Evolutionary conservation across 2,797 vertebrate species (phyloP).

Genomic region (Muscicapa comitata): DNA sequence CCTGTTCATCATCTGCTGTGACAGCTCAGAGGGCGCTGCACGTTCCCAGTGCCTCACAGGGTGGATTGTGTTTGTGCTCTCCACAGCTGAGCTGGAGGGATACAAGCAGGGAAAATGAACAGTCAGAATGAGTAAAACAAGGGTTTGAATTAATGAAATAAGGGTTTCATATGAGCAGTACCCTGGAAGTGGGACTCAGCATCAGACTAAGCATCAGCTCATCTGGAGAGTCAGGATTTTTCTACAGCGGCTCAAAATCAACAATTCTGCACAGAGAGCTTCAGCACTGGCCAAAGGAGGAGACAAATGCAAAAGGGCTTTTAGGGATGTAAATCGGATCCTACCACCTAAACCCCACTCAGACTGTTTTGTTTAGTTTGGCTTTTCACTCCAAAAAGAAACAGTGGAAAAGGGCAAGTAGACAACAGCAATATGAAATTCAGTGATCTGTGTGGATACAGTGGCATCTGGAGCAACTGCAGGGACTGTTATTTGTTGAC

Average conservation of each 20-base stretch:
- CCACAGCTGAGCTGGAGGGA: not conserved
- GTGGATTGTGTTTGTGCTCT: not conserved
- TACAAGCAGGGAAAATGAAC: not conserved
- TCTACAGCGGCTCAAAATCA: not conserved
- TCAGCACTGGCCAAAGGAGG: not conserved
- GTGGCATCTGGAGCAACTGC: not conserved
- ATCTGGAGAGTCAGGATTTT: not conserved
- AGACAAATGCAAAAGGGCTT: not conserved
- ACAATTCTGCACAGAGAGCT: not conserved
- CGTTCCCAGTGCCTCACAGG: not conserved
- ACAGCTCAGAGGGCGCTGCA: not conserved
- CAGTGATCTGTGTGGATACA: not conserved
- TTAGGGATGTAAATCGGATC: fast-evolving
- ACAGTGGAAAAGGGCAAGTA: not conserved
- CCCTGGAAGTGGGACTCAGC: not conserved
- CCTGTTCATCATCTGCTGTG: not conserved
- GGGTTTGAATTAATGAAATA: not conserved
- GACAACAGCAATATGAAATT: not conserved
- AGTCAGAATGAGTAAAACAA: not conserved
- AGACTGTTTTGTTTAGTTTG: not conserved
- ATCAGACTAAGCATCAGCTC: fast-evolving
- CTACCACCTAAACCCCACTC: not conserved
- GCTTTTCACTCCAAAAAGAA: not conserved
- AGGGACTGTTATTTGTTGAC: not conserved
- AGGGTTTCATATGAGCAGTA: not conserved